These are phyloP conservation scores for Erannis defoliaria DNA, from an alignment of 2,888 invertebrate species.

Conservation along the genomic window DNA sequence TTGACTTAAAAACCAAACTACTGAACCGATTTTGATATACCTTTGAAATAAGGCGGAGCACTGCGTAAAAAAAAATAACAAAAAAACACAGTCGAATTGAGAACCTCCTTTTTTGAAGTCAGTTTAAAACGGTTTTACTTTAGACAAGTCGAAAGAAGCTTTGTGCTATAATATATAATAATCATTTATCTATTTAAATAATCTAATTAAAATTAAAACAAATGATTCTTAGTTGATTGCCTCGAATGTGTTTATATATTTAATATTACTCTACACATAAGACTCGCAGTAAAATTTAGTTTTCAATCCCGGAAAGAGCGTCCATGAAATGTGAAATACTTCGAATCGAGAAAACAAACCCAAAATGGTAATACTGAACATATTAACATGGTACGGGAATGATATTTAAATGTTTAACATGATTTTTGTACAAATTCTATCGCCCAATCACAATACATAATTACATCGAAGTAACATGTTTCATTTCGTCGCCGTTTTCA, in stretches of 20 bases:
- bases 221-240: slow-evolving; percentile 26
- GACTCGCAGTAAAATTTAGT: slow-evolving; percentile 9
- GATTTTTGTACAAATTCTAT: slow-evolving; percentile 36
- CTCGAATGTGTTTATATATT: slow-evolving; percentile 11
- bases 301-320: slow-evolving; percentile 21
- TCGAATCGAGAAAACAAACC: slow-evolving; percentile 26
- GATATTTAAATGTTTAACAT: slow-evolving; percentile 32
- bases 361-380: slow-evolving; percentile 42
- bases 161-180: slow-evolving; percentile 31
- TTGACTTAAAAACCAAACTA: no score
- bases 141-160: slow-evolving; percentile 24
- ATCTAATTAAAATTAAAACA: slow-evolving; percentile 21
- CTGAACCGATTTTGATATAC: no score
- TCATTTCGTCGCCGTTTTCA: slow-evolving; percentile 17
- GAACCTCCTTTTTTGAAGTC: no score
- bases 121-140: no score
- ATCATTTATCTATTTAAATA: slow-evolving; percentile 17
- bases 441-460: slow-evolving; percentile 11
- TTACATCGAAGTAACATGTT: slow-evolving; percentile 23
- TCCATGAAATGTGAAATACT: slow-evolving; percentile 18
- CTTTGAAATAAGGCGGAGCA: no score
- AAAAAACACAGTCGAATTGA: no score
- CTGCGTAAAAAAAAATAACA: no score
- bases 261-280: slow-evolving; percentile 11
- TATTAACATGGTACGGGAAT: slow-evolving; percentile 38